phyloP scores from a whole-genome alignment of 2,113 vertebrate species.

The Amphiprion percula region DNA sequence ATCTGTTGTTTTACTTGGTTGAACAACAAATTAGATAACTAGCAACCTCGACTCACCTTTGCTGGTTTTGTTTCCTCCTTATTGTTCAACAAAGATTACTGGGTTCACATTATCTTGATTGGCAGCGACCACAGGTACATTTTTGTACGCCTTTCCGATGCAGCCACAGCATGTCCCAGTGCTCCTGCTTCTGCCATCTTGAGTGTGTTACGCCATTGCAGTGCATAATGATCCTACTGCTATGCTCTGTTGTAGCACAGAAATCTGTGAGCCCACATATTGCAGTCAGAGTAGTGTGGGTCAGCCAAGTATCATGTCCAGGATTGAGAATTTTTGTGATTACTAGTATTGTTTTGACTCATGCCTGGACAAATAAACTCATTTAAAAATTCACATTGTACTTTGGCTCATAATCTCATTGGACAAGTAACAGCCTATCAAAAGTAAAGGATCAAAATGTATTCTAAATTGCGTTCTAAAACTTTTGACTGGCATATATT shows the following conservation, averaged over 20 bases:
- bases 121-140: constrained; percentile 23
- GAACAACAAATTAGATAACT: constrained; percentile 66
- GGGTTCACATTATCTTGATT: constrained; percentile 32
- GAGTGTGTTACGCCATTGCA: constrained; percentile 6
- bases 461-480: no score
- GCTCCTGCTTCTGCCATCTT: constrained; percentile 22
- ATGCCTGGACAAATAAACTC: no score
- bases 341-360: no score
- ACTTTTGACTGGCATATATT: no score
- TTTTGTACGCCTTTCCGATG: constrained; percentile 7
- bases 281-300: no score
- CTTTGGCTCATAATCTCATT: no score
- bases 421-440: no score
- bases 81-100: constrained; percentile 31
- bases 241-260: neutral
- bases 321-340: no score
- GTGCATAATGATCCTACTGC: neutral
- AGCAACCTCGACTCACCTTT: constrained; percentile 30
- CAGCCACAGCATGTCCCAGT: constrained; percentile 7
- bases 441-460: no score
- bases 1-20: constrained; percentile 62
- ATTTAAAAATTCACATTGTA: no score
- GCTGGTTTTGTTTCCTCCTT: constrained; percentile 2
- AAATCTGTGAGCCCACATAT: no score
- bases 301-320: no score